Base-by-base conservation (phyloP, 2,113 vertebrate species). In the Phodopus roborovskii region DNA sequence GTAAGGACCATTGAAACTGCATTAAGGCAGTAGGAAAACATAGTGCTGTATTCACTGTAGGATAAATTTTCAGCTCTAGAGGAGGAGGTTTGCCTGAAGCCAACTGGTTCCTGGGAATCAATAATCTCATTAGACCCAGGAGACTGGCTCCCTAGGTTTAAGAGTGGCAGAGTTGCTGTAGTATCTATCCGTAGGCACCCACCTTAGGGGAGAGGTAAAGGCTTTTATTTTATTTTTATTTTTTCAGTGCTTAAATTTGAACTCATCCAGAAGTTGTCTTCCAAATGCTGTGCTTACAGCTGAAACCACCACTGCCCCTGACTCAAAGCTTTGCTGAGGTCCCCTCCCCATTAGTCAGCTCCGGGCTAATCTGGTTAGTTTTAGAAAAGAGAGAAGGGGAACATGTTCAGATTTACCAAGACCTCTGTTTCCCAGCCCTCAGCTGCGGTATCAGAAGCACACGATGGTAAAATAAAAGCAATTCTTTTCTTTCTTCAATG, bases 61-160 rank as follows among this genome's bases (percentile, higher is more conserved):
- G 94, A 96, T 66, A 86, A 50, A 94, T 95, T 94, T 95, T 60
- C 73, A 16, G 73, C 79, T 91, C 71, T n/a, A 12, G 79, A 96
- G 75, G 30, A 84, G 75, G 42, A 74, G 62, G 92, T 83, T 91
- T 78, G 93, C 84, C 75, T 93, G 94, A 94, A 88, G 60, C 73
- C 53, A 85, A 95, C 60, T 68, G 26, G 39, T 91, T 96, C 68
- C 66, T 91, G 66, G 83, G 87, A 93, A 97, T 90, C 90, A 70
- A 94, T 93, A 93, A 85, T 36, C 42, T 91, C 92, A 88, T 70
- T 90, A 97, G 81, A 62, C 70, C 22, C 75, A 75, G 66, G 90
- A 92, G 87, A 66, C 30, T 48, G 20, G 74, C 33, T 88, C 77
- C 93, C 91, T 77, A 64, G 83, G 77, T 7, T 62, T 75, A 20